Percentiles rank a stretch among this genome's conserved stretches.
phyloP scores from a whole-genome alignment of 2,888 invertebrate species.

The Lasioglossum morio region DNA sequence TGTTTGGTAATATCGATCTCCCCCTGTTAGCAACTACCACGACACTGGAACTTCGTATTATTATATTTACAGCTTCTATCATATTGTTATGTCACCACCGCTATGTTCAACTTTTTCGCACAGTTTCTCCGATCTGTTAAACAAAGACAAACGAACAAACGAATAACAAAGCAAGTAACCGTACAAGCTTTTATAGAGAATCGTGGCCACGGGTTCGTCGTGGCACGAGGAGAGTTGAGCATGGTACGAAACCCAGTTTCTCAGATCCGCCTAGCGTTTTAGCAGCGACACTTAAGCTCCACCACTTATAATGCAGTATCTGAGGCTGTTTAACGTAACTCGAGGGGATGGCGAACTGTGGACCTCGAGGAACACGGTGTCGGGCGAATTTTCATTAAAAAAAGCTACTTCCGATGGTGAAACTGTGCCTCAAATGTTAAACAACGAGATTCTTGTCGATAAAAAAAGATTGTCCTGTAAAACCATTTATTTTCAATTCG shows the following conservation, averaged over 20 bases:
- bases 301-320: slow-evolving; percentile 74
- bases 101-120: slow-evolving; percentile 74
- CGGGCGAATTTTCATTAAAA: neutral
- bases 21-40: slow-evolving; percentile 63
- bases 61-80: slow-evolving; percentile 75
- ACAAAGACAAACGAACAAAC: neutral
- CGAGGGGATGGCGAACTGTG: neutral
- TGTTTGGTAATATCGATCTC: slow-evolving; percentile 58
- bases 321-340: slow-evolving; percentile 52
- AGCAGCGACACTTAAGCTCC: slow-evolving; percentile 78
- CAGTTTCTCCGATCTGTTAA: slow-evolving; percentile 21
- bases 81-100: slow-evolving; percentile 71
- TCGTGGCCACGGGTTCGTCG: slow-evolving; percentile 28
- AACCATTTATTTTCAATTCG: neutral
- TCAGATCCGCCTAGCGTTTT: slow-evolving; percentile 76
- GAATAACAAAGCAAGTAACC: neutral
- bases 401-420: neutral
- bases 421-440: neutral
- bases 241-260: slow-evolving; percentile 65
- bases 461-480: neutral
- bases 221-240: slow-evolving; percentile 72
- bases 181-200: slow-evolving; percentile 31
- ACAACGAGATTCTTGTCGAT: neutral
- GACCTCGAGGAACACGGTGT: neutral
- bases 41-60: slow-evolving; percentile 66